Evolutionary conservation across 2,113 vertebrate genomes (phyloP), one percentile per base, ranked within the genome.

Genomic region (Prionailurus viverrinus): DNA sequence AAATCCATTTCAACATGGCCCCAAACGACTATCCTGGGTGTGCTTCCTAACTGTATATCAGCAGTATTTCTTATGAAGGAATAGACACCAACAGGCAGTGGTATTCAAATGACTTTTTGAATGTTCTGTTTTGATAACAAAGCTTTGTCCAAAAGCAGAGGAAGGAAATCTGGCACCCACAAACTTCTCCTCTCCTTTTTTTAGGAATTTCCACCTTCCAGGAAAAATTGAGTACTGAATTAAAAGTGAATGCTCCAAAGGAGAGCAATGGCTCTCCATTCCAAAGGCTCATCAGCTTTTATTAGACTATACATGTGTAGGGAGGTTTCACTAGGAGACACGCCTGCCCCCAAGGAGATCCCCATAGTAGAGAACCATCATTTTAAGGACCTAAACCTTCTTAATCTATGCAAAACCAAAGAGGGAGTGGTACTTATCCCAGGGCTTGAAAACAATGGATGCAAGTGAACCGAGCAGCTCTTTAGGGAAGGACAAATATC

Each of bases 61-160:
- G 93, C 93, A 97, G 89, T 58, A 25, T 93, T 96, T 96, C 48
- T 94, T 80, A 69, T 0, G 89, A 97, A 97, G 31, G 0, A 63
- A 66, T 15, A 53, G 82, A 58, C 21, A 74, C 65, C 11, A 48
- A n/a, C 29, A 61, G 79, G 53, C 23, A 18, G 65, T 21, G 25
- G 33, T 41, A 45, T 68, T 97, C 23, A 7, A 66, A 25, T 76
- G 73, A 83, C 8, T 51, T n/a, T 96, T 73, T 36, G 31, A 95
- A 79, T 25, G 36, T 55, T 94, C 36, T 45, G 68, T 31, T 91
- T 39, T 76, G 61, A 78, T 69, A 68, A 86, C 66, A 79, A 90
- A 79, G 68, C 25, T 29, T 84, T 6, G 1, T 29, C 18, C 16
- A 89, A 82, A 95, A 68, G 53, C n/a, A 61, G 79, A 95, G 68